Base-by-base conservation (phyloP, 1,140 invertebrate genomes). In the Pararge aegeria region DNA sequence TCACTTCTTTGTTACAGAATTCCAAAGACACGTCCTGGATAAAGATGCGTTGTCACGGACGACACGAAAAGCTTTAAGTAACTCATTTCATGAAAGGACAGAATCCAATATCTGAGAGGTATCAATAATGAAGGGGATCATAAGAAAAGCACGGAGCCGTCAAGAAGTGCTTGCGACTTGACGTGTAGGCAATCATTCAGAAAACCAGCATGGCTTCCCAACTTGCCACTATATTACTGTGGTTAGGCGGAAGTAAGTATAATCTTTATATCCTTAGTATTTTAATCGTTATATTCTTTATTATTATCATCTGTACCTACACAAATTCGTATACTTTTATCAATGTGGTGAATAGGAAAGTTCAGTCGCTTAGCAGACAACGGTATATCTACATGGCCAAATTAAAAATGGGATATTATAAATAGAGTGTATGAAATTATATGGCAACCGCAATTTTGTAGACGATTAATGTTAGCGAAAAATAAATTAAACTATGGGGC, bases 161-260 rank as follows among this genome's bases (percentile, higher is more conserved):
- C 65, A 58, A 55, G 58, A 61, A 48, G 65, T 63, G 53, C 68
- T 70, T 40, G 68, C 73, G 68, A 84, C 78, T 68, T 87, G 78
- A 83, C 74, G 78, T 73, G 78, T 72, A 60, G 42, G 48, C 59
- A 50, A 37, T 21, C 55, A 58, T 7, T 52, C 55, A 46, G 27
- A 46, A 30, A 56, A 44, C 42, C 73, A 78, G 56, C 53, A 87
- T 87, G 83, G 78, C 73, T 64, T 75, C 75, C 7, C 71, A 61
- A 64, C 65, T 84, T 40, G 73, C 70, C 54, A 75, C 80, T 18
- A 68, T 84, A 42, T 61, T 84, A 61, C 49, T 87, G 57, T 87
- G 83, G 81, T 72, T 84, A 46, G 75, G 73, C 65, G 81, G 81
- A 74, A 81, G 83, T 84, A 69, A 82, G 81, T 80, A 30, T 15